Conservation (phyloP, 2,113 vertebrate genomes). For the Neofelis nebulosa region DNA sequence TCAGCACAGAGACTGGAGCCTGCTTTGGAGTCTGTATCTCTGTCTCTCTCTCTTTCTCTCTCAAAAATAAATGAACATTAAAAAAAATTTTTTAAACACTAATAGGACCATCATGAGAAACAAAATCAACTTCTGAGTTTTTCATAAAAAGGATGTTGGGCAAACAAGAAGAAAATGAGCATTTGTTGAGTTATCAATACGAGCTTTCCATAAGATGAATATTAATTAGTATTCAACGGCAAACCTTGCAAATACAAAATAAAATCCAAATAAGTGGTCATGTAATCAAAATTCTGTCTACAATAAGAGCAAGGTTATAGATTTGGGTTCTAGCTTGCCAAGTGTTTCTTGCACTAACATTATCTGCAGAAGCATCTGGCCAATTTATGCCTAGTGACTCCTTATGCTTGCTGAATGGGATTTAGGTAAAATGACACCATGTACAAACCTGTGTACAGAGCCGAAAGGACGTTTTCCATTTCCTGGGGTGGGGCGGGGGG, state of each 20-base stretch:
- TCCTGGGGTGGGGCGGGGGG: conserved; percentile 62
- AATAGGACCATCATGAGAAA: conserved; percentile 54
- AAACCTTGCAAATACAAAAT: conserved; percentile 83
- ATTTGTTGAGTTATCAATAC: conserved; percentile 79
- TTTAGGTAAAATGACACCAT: conserved; percentile 89
- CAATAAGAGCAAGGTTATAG: conserved; percentile 89
- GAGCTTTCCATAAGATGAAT: conserved; percentile 76
- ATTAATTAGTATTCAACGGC: conserved; percentile 79
- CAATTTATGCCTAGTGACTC: conserved; percentile 89
- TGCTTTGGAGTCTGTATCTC: too few species aligned
- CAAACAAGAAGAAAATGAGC: conserved; percentile 60
- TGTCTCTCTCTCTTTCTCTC: too few species aligned
- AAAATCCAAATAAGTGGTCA: conserved; percentile 73
- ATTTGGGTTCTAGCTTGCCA: conserved; percentile 87
- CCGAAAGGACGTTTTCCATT: conserved; percentile 82
- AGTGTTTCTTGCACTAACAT: conserved; percentile 87
- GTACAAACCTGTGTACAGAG: conserved; percentile 89
- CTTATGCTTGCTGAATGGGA: conserved; percentile 83
- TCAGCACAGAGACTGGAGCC: too few species aligned
- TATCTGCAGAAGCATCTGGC: conserved; percentile 90
- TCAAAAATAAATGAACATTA: too few species aligned
- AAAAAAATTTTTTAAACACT: conserved; percentile 44
- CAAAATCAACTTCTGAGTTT: conserved; percentile 58
- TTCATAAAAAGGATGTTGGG: conserved; percentile 44
- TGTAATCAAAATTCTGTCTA: conserved; percentile 82